Evolutionary conservation across 1,140 invertebrate genomes (phyloP).

Genomic region (Leptestheria dahalacensis): DNA sequence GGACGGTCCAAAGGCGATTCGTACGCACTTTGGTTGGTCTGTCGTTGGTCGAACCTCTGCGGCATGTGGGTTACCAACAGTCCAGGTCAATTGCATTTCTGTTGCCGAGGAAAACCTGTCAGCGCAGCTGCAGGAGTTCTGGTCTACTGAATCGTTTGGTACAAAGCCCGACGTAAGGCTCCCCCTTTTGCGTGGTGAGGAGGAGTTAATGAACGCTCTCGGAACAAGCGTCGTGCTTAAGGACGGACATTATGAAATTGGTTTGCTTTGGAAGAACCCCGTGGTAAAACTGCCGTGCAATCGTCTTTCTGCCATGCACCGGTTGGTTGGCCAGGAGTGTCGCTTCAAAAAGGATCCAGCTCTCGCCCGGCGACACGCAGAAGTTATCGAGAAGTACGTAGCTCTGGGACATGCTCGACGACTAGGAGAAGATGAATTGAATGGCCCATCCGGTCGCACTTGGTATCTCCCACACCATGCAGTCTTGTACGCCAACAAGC

Average conservation of each 20-base stretch:
- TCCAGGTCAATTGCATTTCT: slow-evolving; percentile 3
- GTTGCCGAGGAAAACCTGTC: not conserved
- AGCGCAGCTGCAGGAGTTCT: not conserved
- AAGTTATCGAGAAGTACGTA: slow-evolving; percentile 3
- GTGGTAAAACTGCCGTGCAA: not conserved
- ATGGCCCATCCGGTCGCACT: not conserved
- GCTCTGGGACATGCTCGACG: not conserved
- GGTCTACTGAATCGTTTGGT: slow-evolving; percentile 1
- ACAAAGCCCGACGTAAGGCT: not conserved
- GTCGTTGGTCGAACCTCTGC: not conserved
- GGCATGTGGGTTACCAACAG: not conserved
- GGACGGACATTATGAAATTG: not conserved
- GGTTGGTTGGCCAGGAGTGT: not conserved
- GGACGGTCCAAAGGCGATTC: not conserved
- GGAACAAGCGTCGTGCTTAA: not conserved
- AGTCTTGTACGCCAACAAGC: slow-evolving; percentile 15
- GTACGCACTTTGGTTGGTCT: slow-evolving; percentile 2
- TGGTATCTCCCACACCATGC: slow-evolving; percentile 17
- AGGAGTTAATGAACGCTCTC: not conserved
- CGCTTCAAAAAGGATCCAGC: not conserved
- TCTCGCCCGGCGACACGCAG: not conserved
- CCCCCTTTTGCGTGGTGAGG: not conserved
- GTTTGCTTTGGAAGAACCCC: not conserved
- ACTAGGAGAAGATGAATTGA: not conserved
- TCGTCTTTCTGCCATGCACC: not conserved